These are phyloP conservation scores for Coleophora flavipennella DNA, from an alignment of 2,888 invertebrate species.

Conservation along the genomic window DNA sequence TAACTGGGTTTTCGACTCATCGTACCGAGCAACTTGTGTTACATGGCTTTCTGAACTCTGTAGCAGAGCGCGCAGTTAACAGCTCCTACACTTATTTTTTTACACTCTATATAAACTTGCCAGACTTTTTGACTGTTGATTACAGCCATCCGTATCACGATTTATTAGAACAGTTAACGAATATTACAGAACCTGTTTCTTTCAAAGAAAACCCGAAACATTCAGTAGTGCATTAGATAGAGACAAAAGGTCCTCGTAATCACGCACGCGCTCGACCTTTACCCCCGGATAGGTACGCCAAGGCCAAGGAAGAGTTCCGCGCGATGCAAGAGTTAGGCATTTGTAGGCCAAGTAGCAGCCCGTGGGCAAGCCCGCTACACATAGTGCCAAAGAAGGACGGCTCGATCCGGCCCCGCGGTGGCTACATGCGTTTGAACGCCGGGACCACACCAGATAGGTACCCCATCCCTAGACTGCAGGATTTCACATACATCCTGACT, in stretches of 20 bases:
- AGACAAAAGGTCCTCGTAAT: slow-evolving; percentile 8
- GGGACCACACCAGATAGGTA: slow-evolving; percentile 9
- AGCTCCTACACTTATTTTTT: too few relatives aligned
- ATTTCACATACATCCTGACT: too few relatives aligned
- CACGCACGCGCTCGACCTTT: slow-evolving; percentile 5
- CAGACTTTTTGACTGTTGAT: not conserved
- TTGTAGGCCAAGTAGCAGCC: slow-evolving; percentile 11
- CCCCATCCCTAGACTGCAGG: too few relatives aligned
- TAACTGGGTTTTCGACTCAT: too few relatives aligned
- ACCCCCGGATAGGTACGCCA: slow-evolving; percentile 6
- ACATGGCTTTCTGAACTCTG: too few relatives aligned
- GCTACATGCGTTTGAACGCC: slow-evolving; percentile 7
- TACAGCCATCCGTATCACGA: not conserved
- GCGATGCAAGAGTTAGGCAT: slow-evolving; percentile 11
- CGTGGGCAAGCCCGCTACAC: slow-evolving; percentile 10
- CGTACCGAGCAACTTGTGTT: too few relatives aligned
- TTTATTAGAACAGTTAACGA: not conserved
- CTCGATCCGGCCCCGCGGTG: slow-evolving; percentile 27
- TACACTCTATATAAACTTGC: too few relatives aligned
- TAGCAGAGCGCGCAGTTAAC: too few relatives aligned
- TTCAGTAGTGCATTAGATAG: slow-evolving; percentile 9
- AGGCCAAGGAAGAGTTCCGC: slow-evolving; percentile 8
- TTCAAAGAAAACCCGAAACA: not conserved
- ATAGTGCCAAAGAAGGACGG: too few relatives aligned
- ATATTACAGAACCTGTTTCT: slow-evolving; percentile 1